Base-by-base conservation (phyloP, 2,888 invertebrate species). In the Eurytoma adleriae region DNA sequence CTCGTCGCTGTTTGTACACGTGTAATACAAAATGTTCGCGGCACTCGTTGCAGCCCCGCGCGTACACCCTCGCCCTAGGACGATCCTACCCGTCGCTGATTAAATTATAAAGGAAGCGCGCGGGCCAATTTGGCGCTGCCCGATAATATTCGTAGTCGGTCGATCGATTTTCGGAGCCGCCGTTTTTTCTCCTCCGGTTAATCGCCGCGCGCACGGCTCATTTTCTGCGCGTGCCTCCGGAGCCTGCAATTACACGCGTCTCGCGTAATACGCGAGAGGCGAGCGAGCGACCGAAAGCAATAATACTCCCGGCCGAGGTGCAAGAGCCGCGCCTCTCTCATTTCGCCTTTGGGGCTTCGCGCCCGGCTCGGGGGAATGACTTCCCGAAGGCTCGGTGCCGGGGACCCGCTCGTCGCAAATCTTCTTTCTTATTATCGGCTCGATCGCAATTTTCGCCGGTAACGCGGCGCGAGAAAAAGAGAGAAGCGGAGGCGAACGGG, bases 361-460 rank as follows among this genome's bases (percentile, higher is more conserved):
- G 14, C 59, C 16, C 40, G 4, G 24, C 13, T 24, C n/a, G 78
- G 57, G 57, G 57, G 74, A 70, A 18, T 30, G 24, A 64, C 52
- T 54, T 70, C 70, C 62, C 69, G 62, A 54, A 54, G 59, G 1
- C 48, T 18, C 64, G n/a, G 71, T 56, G 64, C 56, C 18, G 70
- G 24, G 2, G 24, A 24, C 24, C 2, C 57, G 16, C 30, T 48
- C 30, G 27, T 81, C 78, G 79, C 79, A 79, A 79, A 82, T 82
- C 79, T 79, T 69, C 79, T 77, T 82, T 82, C 76, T 82, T 77
- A 82, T 79, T 82, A 82, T 79, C 70, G 74, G n/a, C 50, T 12
- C 68, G 59, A 73, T 79, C 76, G 79, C 76, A 75, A 75, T 81
- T 71, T 75, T 57, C 64, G 74, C 64, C 16, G 54, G 70, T 50